Evolutionary conservation across 2,797 vertebrate species (phyloP), one percentile per base, ranked within the genome.

Genomic region (Danio choprae): DNA sequence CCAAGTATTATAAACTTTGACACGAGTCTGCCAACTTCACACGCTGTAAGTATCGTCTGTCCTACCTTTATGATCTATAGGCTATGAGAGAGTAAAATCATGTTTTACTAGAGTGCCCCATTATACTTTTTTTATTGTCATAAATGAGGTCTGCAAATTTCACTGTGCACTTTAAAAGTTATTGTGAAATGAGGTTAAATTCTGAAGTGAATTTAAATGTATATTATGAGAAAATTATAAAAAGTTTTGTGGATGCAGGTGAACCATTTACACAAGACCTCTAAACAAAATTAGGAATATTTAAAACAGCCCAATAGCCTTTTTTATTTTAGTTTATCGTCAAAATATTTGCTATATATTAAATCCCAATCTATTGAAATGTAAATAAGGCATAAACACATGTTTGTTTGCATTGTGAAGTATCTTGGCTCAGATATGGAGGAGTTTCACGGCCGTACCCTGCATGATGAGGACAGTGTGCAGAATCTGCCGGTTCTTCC

Each of bases 401-500:
- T 0, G n/a, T 78, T 29, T 59, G 40, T 75, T 10, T 69, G 38
- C 29, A 12, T 70, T 85, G 43, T 15, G 44, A 50, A 99, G 98
- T 99, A 99, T 82, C 90, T 99, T 87, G 98, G 98, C 2, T 90
- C 94, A 4, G 97, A 99, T 84, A 99, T 99, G 98, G 98, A 99
- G 87, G 98, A 99, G 91, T 99, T 99, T 83, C 97, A 99, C 0
- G 98, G 98, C 0, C 93, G 98, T 9, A 99, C 98, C 0, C 88
- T 99, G 77, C 97, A 98, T 0, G 98, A 99, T 1, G 98, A 99
- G 0, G 97, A 97, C 93, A 99, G 98, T 90, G 96, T 95, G 84
- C 98, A 96, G 90, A 92, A 93, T 75, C 96, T 99, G 50, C 97
- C 98, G 0, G 96, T 99, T 83, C 93, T 99, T 80, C 96, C 97